Evolutionary conservation across 1,140 invertebrate genomes (phyloP), one percentile per base, ranked within the genome.

Genomic region (Battus philenor): DNA sequence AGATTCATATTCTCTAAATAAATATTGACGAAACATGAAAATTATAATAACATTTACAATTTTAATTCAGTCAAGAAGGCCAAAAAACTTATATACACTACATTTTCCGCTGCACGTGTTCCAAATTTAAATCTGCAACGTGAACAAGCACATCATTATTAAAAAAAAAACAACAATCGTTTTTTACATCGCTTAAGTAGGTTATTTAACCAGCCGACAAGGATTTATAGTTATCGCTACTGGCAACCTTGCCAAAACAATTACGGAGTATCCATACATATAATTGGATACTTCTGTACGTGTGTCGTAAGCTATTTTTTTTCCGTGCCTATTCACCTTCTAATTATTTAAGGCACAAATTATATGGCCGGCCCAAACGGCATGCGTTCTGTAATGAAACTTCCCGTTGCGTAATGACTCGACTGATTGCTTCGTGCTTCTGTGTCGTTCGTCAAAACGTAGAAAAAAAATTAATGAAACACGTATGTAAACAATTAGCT

Each of bases 331-430:
- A 29, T 41, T 16, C 38, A 41, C 38, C 38, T 41, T 27, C 38
- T 41, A 41, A 41, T 41, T 41, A 41, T 41, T 41, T 41, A 27
- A 41, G 38, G 24, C 29, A 41, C 38, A 41, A 41, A 41, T 41
- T 41, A 41, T 24, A 41, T 24, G 13, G 38, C 4, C 36, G 22
- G 20, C 22, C 31, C 12, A 15, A 34, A 34, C 11, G 34, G 6
- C 12, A 13, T 41, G 7, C 13, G 13, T 41, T 17, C 10, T 8
- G 38, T 41, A 41, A 41, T 41, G 22, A 39, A 41, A 41, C 38
- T 41, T 41, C 38, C 38, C 24, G 22, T 27, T 27, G 24, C 9
- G 38, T 41, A 41, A 41, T 41, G 38, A 41, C 38, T 41, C 24
- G 38, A 41, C 38, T 27, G 38, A 29, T 27, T 16, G 38, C 38